Evolutionary conservation across 2,797 vertebrate species (phyloP).

Genomic region (Halcyon leucocephala): DNA sequence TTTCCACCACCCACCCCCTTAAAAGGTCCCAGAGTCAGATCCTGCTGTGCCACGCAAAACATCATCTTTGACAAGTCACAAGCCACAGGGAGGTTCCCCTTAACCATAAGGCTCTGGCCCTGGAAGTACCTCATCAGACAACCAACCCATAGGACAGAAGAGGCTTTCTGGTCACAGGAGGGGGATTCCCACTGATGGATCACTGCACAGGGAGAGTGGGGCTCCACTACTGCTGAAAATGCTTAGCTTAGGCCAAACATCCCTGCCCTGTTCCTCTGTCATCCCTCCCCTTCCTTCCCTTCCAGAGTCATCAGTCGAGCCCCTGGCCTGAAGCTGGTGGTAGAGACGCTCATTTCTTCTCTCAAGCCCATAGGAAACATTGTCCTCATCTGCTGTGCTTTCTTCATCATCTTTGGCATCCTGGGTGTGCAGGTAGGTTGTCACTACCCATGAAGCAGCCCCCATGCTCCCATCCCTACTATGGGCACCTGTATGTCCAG

Average conservation of each 20-base stretch:
- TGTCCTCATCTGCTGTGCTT: conserved; percentile 97
- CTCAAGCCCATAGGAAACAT: conserved; percentile 98
- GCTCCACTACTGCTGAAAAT: not conserved
- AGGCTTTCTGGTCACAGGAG: not conserved
- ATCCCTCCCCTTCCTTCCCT: not conserved
- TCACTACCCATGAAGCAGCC: not conserved
- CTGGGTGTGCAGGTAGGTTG: conserved; percentile 93
- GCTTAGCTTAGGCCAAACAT: not conserved
- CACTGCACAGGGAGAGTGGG: not conserved
- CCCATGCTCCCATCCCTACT: not conserved
- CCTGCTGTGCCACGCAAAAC: not conserved
- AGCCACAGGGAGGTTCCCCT: not conserved
- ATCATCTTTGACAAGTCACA: not conserved
- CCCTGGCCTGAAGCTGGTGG: conserved; percentile 95
- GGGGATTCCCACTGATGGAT: not conserved
- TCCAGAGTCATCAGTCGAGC: conserved; percentile 96
- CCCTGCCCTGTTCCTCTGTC: not conserved
- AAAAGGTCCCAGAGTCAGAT: not conserved
- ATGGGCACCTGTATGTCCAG: not conserved
- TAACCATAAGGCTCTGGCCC: not conserved
- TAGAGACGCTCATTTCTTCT: conserved; percentile 97
- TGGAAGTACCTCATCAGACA: not conserved
- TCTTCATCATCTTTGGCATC: conserved; percentile 99
- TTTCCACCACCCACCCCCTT: not conserved
- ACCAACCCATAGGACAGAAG: not conserved